Base-by-base conservation (phyloP, 2,797 vertebrate genomes). In the Aphelocoma californica region DNA sequence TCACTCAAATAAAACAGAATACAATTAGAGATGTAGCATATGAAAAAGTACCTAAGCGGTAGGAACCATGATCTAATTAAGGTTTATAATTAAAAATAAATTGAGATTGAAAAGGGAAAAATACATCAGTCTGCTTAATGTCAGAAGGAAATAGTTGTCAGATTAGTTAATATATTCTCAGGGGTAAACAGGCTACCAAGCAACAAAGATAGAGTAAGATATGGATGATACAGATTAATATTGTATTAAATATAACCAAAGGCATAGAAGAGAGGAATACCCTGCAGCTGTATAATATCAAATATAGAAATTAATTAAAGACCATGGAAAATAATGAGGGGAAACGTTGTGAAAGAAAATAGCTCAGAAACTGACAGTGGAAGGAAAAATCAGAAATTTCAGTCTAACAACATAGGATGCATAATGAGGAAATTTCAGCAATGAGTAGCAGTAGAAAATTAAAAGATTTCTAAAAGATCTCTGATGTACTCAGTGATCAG, bases 41-140 rank as follows among this genome's bases (percentile, higher is more conserved):
- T 91, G 53, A 96, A 90, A 92, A 96, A 96, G 75, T 94, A 95
- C 78, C 74, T 90, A 96, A 94, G 78, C 21, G 18, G 54, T 85
- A 96, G 65, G 77, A 88, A 86, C 58, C 60, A 61, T 95, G 93
- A 96, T 94, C 79, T 94, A 97, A 96, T 97, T 96, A 97, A 92
- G 32, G 26, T 65, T 86, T 95, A 34, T 94, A 96, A 97, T 97
- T 96, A 95, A 58, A 96, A 97, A 90, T 88, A 94, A 81, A 97
- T 89, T 94, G 90, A 48, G 90, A 92, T 92, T 96, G 91, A 96
- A 92, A 87, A 82, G 71, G 53, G 57, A 61, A 96, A 97, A 97
- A 96, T 88, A n/a, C 53, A 18, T 83, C 53, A 84, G 16, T 50
- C 73, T 83, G 72, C 21, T 85, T 88, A 81, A 84, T 88, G 78